These are phyloP conservation scores for Pseudomyrmex gracilis DNA, from an alignment of 1,140 invertebrate genomes.

Conservation along the genomic window DNA sequence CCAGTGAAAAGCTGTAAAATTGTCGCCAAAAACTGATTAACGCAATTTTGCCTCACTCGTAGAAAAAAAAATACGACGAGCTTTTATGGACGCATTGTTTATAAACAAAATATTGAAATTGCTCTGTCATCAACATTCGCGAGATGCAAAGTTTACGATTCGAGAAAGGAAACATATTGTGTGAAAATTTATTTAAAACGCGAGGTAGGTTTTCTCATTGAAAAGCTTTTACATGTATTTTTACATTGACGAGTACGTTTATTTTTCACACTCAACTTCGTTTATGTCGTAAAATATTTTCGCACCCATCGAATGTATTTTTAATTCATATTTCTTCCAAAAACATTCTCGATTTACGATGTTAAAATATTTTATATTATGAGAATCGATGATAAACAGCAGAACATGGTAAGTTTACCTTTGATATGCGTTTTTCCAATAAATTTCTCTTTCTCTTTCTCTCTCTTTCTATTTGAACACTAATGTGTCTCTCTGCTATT, in stretches of 20 bases:
- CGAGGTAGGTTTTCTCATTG: neutral
- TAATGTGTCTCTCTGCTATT: neutral
- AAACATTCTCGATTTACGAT: neutral
- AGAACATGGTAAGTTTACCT: too few species aligned
- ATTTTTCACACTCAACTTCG: constrained; percentile 18
- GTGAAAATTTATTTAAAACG: constrained; percentile 21
- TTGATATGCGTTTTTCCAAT: neutral
- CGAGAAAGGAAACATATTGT: neutral
- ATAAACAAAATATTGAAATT: neutral
- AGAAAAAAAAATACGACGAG: neutral
- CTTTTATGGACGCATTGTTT: constrained; percentile 15
- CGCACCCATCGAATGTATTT: neutral
- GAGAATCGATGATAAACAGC: too few species aligned
- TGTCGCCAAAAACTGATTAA: constrained; percentile 27
- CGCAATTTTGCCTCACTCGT: neutral
- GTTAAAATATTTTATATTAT: too few species aligned
- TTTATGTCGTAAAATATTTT: neutral
- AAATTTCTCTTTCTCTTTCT: neutral
- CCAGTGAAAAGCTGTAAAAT: neutral
- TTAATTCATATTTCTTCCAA: neutral
- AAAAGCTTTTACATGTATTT: constrained; percentile 12
- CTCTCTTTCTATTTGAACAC: neutral
- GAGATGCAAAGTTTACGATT: constrained; percentile 19
- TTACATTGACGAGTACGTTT: neutral
- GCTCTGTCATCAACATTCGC: neutral